Evolutionary conservation across 2,113 vertebrate species (phyloP), one percentile per base, ranked within the genome.

Genomic region (Gallinago undulata): DNA sequence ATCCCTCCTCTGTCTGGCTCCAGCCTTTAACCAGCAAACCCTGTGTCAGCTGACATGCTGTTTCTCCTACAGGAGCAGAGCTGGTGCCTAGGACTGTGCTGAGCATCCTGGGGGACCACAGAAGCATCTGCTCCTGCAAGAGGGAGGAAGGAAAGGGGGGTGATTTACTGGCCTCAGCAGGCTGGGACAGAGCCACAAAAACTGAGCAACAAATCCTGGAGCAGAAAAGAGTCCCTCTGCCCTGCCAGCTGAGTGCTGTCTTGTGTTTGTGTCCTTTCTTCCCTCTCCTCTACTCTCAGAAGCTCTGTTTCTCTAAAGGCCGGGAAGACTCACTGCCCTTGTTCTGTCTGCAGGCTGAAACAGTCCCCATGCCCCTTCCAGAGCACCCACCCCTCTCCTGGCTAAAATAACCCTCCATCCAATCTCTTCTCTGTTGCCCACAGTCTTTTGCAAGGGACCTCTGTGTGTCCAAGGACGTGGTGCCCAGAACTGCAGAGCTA

Each of bases 361-460:
- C 13, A 21, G 14, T 16, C 28, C 24, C 41, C 28, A 5, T 37
- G 59, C 2, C 35, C 53, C 59, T 78, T 48, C 53, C 39, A 74
- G 25, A 56, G 56, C 50, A 15, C 24, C 19, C 47, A 50, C 39
- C 27, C 13, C 80, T 28, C 19, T 73, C 9, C 30, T 57, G 45
- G 24, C 8, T 50, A 19, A 39, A 60, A 56, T 2, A 4, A 2
- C 10, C n/a, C 19, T 0, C 31, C 8, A 11, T 43, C 14, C 14
- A 43, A 24, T 14, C 37, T 5, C 51, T 3, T 14, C n/a, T 21
- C 18, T 22, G 0, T 3, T 2, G 3, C n/a, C n/a, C 25, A 7
- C 18, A 68, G n/a, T 39, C 35, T 10, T 33, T 47, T 48, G 10
- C 50, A 13, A 12, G 25, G 4, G 35, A 73, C 2, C 19, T 30